phyloP scores from a whole-genome alignment of 2,797 vertebrate genomes.

The Neosilurus hyrtlii region DNA sequence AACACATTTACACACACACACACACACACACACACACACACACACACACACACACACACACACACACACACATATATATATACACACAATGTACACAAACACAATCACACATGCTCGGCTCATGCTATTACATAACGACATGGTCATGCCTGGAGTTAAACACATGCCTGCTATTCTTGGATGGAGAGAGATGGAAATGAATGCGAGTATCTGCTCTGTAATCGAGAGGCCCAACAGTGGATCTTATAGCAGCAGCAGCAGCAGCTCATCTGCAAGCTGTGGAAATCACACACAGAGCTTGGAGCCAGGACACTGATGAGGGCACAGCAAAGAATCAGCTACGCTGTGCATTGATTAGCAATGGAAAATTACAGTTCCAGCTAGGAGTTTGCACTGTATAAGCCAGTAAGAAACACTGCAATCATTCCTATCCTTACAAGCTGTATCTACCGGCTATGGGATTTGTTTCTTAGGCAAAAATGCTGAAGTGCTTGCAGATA shows the following conservation, averaged over 20 bases:
- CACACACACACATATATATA: neutral
- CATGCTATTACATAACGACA: constrained; percentile 59
- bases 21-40: neutral
- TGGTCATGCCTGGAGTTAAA: constrained; percentile 57
- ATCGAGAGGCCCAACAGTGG: constrained; percentile 67
- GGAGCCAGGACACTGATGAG: constrained; percentile 33
- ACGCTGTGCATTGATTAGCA: constrained; percentile 35
- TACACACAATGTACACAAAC: constrained; percentile 13
- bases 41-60: neutral
- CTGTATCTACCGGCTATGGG: neutral
- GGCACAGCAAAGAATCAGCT: constrained; percentile 26
- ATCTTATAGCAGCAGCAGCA: constrained; percentile 51
- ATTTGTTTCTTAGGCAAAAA: neutral
- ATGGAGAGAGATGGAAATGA: constrained; percentile 58
- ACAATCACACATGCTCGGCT: neutral
- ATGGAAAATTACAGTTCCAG: constrained; percentile 43
- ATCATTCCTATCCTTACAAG: neutral
- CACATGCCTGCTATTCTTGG: constrained; percentile 45
- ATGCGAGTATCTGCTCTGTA: constrained; percentile 62
- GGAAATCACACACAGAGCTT: constrained; percentile 60
- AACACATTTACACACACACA: neutral
- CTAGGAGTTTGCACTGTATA: neutral
- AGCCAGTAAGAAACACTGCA: neutral
- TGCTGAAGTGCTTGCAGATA: neutral
- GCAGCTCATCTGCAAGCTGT: constrained; percentile 60